phyloP scores from a whole-genome alignment of 2,888 invertebrate genomes.

The Pseudococcus viburni region DNA sequence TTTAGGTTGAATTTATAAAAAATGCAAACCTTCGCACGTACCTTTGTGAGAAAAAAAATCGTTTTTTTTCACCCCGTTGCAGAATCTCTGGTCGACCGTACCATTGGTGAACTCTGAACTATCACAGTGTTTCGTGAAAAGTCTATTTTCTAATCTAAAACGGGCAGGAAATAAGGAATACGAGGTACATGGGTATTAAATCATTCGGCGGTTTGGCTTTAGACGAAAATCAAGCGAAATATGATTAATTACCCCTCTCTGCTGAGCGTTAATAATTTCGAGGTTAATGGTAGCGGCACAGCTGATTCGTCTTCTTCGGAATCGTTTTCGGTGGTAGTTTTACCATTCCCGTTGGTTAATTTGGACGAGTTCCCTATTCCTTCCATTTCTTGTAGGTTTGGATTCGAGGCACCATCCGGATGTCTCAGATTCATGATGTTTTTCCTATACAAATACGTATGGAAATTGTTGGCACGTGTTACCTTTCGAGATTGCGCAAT shows the following conservation, averaged over 20 bases:
- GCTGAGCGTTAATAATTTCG: conserved; percentile 68
- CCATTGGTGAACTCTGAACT: conserved; percentile 57
- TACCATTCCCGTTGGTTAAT: conserved; percentile 70
- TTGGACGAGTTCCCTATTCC: conserved; percentile 40
- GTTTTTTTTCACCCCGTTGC: conserved; percentile 43
- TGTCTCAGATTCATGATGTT: conserved; percentile 78
- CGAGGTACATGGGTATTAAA: neutral
- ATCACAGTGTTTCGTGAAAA: conserved; percentile 64
- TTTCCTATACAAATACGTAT: conserved; percentile 59
- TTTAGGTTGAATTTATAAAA: conserved; percentile 1
- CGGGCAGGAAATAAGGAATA: neutral
- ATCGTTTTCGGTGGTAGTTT: conserved; percentile 33
- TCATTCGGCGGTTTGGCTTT: neutral
- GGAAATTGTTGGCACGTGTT: neutral
- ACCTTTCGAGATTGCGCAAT: neutral
- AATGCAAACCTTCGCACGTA: conserved; percentile 1
- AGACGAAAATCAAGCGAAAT: neutral
- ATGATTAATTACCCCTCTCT: conserved; percentile 68
- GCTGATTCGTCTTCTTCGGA: conserved; percentile 68
- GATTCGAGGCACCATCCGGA: conserved; percentile 94
- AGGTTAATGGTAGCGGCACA: conserved; percentile 69
- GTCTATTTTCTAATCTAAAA: conserved; percentile 59
- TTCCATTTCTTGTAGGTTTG: conserved; percentile 80
- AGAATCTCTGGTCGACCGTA: conserved; percentile 24
- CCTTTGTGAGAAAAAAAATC: conserved; percentile 50